Percentiles rank a stretch among this genome's conserved stretches.
These are phyloP conservation scores for Mormyrops attenuatus DNA, from an alignment of 2,797 vertebrate genomes.

Conservation along the genomic window DNA sequence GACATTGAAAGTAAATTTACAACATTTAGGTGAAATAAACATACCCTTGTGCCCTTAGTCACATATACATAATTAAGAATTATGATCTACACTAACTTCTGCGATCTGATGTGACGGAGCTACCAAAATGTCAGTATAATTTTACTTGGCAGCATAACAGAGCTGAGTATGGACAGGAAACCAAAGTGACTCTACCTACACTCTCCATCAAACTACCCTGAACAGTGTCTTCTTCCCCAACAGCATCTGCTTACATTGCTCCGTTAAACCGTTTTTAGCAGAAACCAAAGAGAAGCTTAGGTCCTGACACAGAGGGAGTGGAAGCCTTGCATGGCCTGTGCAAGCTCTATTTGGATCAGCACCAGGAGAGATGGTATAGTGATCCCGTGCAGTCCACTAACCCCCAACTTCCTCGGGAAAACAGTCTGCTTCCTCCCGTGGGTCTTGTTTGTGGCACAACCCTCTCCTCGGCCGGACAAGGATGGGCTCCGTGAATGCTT, in stretches of 20 bases:
- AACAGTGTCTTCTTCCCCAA: not conserved
- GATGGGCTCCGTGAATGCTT: not conserved
- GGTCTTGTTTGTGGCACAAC: slow-evolving; percentile 38
- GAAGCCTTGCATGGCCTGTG: not conserved
- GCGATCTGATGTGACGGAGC: not conserved
- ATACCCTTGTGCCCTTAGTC: not conserved
- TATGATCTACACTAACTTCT: not conserved
- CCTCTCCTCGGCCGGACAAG: slow-evolving; percentile 30
- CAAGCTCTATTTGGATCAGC: not conserved
- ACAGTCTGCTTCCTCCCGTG: slow-evolving; percentile 57
- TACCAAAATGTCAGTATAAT: not conserved
- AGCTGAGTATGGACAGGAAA: not conserved
- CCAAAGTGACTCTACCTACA: not conserved
- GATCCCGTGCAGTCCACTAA: slow-evolving; percentile 52
- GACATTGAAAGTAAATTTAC: not conserved
- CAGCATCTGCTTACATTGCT: not conserved
- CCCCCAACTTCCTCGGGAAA: slow-evolving; percentile 60
- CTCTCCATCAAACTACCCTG: not conserved
- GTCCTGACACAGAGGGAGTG: not conserved
- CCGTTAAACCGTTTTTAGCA: not conserved
- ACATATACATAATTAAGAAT: not conserved
- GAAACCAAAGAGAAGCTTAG: not conserved
- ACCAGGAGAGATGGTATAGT: slow-evolving; percentile 50
- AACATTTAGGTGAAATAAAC: not conserved
- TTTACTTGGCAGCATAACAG: not conserved